A percentile compares a stretch with the other conserved stretches of the same genome.
These are phyloP conservation scores for Phylloscopus whistleri DNA, from an alignment of 2,113 vertebrate genomes.

Conservation along the genomic window DNA sequence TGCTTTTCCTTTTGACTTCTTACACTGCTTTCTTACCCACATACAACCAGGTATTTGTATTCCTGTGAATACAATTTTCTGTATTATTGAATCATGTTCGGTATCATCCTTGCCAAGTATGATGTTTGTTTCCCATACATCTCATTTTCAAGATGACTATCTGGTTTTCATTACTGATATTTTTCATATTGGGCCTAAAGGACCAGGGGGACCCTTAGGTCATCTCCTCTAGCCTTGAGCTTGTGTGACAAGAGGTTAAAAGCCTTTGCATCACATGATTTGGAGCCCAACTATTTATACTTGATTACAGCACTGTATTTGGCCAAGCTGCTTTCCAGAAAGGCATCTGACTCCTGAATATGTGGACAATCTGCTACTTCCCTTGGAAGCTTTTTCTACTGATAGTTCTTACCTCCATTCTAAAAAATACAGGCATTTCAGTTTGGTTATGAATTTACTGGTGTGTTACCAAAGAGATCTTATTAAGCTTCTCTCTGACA, in stretches of 20 bases:
- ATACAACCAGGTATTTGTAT: background rate
- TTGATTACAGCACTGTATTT: background rate
- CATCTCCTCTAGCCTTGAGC: background rate
- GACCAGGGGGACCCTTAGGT: background rate
- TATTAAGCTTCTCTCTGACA: background rate
- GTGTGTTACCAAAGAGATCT: background rate
- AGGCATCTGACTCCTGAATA: background rate
- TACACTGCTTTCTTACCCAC: background rate
- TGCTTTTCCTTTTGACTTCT: background rate
- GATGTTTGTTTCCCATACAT: background rate
- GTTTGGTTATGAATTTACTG: background rate
- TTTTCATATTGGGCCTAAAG: background rate
- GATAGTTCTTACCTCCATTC: background rate
- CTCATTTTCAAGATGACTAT: conserved; percentile 13
- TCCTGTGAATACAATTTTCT: background rate
- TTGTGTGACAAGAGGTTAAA: background rate
- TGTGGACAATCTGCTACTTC: background rate
- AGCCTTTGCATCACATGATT: background rate
- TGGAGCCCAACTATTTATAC: background rate
- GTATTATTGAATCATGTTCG: background rate
- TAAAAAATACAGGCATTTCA: background rate
- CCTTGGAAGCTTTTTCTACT: background rate
- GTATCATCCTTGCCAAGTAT: conserved; percentile 1
- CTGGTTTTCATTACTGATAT: conserved; percentile 20
- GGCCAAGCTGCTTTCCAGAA: background rate